phyloP scores from a whole-genome alignment of 2,113 vertebrate genomes.

The Tonatia bakeri region DNA sequence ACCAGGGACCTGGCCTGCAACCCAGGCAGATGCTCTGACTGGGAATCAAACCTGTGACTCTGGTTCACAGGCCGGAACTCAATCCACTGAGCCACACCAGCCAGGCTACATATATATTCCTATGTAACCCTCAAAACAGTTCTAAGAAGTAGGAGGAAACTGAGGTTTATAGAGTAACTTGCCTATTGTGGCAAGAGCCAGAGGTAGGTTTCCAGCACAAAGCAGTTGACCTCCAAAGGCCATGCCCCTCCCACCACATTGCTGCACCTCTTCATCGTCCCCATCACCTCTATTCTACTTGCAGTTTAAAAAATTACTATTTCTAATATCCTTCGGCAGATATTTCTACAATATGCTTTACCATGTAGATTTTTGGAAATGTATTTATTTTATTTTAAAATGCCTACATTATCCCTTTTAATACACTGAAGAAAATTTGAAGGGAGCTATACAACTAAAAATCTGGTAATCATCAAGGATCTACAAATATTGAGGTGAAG shows the following conservation, averaged over 20 bases:
- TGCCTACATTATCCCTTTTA: background rate
- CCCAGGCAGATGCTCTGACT: too few species aligned
- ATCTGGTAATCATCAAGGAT: conserved; percentile 19
- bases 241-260: rapidly evolving
- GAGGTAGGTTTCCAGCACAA: background rate
- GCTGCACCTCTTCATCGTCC: rapidly evolving
- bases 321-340: background rate
- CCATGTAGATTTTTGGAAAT: background rate
- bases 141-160: background rate
- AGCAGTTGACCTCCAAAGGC: background rate
- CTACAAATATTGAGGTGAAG: conserved; percentile 43
- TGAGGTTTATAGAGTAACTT: background rate
- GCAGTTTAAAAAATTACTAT: background rate
- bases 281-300: background rate
- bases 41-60: too few species aligned
- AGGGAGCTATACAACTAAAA: background rate
- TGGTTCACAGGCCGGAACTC: too few species aligned
- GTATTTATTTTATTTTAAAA: conserved; percentile 42
- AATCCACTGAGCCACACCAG: too few species aligned
- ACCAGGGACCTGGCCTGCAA: too few species aligned
- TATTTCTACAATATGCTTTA: background rate
- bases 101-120: background rate
- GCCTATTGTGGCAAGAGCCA: background rate
- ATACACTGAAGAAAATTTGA: conserved; percentile 16
- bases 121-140: background rate